A percentile compares a stretch with the other conserved stretches of the same genome.
These are phyloP conservation scores for Melanostoma scalare DNA, from an alignment of 2,888 invertebrate species.

Conservation along the genomic window DNA sequence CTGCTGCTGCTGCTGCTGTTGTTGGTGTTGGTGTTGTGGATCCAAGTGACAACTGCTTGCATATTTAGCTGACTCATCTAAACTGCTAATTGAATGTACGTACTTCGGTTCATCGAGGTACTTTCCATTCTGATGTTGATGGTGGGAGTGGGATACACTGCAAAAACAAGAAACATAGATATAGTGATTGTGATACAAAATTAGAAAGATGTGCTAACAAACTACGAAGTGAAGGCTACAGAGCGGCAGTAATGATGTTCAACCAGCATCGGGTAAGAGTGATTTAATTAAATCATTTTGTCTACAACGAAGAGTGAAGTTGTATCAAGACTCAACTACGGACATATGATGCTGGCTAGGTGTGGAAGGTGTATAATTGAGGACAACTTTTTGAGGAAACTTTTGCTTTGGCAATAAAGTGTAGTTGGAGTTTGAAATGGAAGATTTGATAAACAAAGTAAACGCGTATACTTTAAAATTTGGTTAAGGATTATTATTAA, in stretches of 20 bases:
- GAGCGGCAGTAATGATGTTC: constrained; percentile 29
- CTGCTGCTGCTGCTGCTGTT: constrained; percentile 69
- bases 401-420: no score
- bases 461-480: no score
- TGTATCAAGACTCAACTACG: no score
- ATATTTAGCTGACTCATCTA: constrained; percentile 77
- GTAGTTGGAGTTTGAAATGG: no score
- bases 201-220: constrained; percentile 41
- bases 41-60: constrained; percentile 78
- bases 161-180: constrained; percentile 39
- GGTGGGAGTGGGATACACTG: constrained; percentile 76
- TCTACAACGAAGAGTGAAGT: not conserved
- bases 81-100: constrained; percentile 76
- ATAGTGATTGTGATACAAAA: constrained; percentile 13
- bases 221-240: constrained; percentile 1
- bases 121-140: constrained; percentile 78
- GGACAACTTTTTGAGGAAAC: not conserved
- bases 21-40: constrained; percentile 68
- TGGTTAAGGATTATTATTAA: no score
- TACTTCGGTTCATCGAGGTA: constrained; percentile 82
- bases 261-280: constrained; percentile 40
- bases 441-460: no score
- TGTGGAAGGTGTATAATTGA: constrained; percentile 13
- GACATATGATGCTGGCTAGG: not conserved
- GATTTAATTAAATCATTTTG: constrained; percentile 52